phyloP scores from a whole-genome alignment of 2,797 vertebrate species.

The Onychomys leucogaster region DNA sequence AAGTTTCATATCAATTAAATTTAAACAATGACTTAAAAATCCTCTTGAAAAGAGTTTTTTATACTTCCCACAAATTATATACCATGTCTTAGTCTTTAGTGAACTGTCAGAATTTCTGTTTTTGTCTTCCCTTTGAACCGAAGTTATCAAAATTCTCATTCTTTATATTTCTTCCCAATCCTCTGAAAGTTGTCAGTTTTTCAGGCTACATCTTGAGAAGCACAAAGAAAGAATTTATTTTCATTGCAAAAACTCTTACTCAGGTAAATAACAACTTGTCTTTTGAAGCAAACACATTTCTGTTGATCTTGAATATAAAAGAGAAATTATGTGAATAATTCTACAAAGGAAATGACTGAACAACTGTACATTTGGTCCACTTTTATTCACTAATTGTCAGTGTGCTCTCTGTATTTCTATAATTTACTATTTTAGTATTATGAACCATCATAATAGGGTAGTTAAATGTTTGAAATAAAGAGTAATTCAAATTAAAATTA shows the following conservation, averaged over 20 bases:
- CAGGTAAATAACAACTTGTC: background rate
- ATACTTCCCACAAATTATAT: background rate
- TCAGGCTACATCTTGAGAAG: background rate
- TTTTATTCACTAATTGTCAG: constrained; percentile 48
- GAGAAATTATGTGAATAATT: background rate
- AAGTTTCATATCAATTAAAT: background rate
- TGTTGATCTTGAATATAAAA: constrained; percentile 47
- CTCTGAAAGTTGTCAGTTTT: background rate
- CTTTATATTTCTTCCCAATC: background rate
- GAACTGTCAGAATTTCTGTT: background rate
- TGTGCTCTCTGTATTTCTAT: background rate
- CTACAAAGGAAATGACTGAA: constrained; percentile 7
- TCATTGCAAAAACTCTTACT: constrained; percentile 3
- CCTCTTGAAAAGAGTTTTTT: background rate
- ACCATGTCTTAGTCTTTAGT: background rate
- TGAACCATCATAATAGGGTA: constrained; percentile 36
- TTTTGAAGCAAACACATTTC: background rate
- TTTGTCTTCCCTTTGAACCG: background rate
- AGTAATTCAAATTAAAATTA: constrained; percentile 41
- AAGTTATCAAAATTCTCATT: background rate
- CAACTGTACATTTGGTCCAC: background rate
- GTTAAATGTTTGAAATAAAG: constrained; percentile 58
- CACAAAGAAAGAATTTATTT: background rate
- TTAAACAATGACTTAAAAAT: background rate
- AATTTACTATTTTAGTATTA: constrained; percentile 32